Evolutionary conservation across 2,797 vertebrate species (phyloP).

Genomic region (Peromyscus attwateri): DNA sequence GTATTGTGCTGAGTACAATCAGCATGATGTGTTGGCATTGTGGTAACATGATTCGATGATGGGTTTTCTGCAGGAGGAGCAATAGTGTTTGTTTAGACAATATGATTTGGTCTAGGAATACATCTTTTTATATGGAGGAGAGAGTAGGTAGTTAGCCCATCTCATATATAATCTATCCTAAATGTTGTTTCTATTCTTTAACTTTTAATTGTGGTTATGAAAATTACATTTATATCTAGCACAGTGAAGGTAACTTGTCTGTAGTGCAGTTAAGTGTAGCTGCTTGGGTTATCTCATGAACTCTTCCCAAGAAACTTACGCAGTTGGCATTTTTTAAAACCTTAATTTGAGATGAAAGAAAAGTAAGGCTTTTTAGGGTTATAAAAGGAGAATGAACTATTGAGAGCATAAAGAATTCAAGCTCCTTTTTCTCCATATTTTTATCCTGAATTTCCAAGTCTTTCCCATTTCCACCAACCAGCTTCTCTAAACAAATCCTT

Average conservation of each 20-base stretch:
- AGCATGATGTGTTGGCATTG: background rate
- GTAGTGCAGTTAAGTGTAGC: background rate
- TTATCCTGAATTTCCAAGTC: background rate
- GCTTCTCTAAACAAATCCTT: background rate
- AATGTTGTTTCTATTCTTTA: constrained; percentile 37
- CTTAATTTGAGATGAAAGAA: constrained; percentile 21
- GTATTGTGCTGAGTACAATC: background rate
- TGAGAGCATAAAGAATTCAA: background rate
- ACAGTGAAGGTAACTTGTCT: background rate
- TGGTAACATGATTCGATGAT: background rate
- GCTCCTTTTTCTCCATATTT: background rate
- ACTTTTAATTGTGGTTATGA: constrained; percentile 35
- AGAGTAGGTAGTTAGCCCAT: background rate
- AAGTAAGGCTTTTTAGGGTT: background rate
- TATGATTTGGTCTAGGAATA: constrained; percentile 1
- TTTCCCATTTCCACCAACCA: constrained; percentile 8
- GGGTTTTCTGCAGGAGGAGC: background rate
- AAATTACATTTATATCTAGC: background rate
- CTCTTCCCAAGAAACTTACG: background rate
- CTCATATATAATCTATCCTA: background rate
- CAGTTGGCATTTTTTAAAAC: background rate
- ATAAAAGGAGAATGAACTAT: background rate
- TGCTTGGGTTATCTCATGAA: background rate
- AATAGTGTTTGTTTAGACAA: background rate
- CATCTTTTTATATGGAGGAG: background rate